phyloP scores from a whole-genome alignment of 2,888 invertebrate species.

The Branchellion lobata region DNA sequence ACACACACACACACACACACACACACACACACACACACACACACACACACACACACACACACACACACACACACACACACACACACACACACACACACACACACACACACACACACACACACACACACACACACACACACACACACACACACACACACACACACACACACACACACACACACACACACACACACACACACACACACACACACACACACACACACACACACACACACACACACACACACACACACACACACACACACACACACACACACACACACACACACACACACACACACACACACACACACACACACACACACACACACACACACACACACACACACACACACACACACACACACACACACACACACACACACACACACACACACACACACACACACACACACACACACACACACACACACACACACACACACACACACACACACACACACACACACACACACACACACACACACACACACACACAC shows the following conservation, averaged over 20 bases:
- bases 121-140: slow-evolving; percentile 9
- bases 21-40: slow-evolving; percentile 15
- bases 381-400: slow-evolving; percentile 1
- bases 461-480: slow-evolving; percentile 19
- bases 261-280: slow-evolving; percentile 9
- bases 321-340: slow-evolving; percentile 16
- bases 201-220: slow-evolving; percentile 25
- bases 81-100: slow-evolving; percentile 6
- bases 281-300: slow-evolving; percentile 9
- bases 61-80: slow-evolving; percentile 8
- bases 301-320: slow-evolving; percentile 25
- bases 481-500: slow-evolving; percentile 25
- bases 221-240: slow-evolving; percentile 14
- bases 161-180: slow-evolving; percentile 8
- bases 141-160: slow-evolving; percentile 26
- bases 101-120: slow-evolving; percentile 18
- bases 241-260: slow-evolving; percentile 2
- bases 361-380: slow-evolving; percentile 30
- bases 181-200: slow-evolving; percentile 22
- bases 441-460: slow-evolving; percentile 13
- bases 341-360: slow-evolving; percentile 23
- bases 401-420: slow-evolving; percentile 7
- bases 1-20: slow-evolving; percentile 16
- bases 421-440: slow-evolving; percentile 8
- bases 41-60: slow-evolving; percentile 2